Evolutionary conservation across 1,140 invertebrate species (phyloP).

Genomic region (Drosophila nigromelanica): DNA sequence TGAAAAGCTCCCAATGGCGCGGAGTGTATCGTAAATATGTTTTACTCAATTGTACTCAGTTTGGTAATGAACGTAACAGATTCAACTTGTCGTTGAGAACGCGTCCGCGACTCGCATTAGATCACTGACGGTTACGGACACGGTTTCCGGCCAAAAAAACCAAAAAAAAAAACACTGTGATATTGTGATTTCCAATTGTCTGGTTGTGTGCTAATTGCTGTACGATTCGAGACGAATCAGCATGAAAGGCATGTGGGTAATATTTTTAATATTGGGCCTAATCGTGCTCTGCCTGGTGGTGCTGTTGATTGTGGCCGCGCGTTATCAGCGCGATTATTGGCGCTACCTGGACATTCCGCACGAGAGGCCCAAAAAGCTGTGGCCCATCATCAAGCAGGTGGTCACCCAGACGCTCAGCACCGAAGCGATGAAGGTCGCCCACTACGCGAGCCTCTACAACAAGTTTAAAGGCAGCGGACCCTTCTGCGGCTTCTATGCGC

Average conservation of each 20-base stretch:
- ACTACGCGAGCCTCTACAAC: conserved; percentile 61
- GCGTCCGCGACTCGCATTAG: conserved; percentile 57
- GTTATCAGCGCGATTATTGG: conserved; percentile 79
- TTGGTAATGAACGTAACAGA: conserved; percentile 71
- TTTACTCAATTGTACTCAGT: conserved; percentile 68
- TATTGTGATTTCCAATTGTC: conserved; percentile 10
- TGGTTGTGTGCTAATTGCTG: conserved; percentile 3
- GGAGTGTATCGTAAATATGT: conserved; percentile 68
- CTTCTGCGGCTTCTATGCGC: conserved; percentile 76
- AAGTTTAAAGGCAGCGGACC: conserved; percentile 77
- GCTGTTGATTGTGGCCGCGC: conserved; percentile 58
- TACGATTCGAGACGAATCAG: conserved; percentile 3
- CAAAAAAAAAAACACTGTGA: conserved; percentile 10
- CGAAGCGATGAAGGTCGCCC: conserved; percentile 60
- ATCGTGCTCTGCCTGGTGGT: conserved; percentile 60
- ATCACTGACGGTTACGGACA: conserved; percentile 56
- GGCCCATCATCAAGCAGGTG: conserved; percentile 66
- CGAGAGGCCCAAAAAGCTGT: conserved; percentile 68
- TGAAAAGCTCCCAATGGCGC: conserved; percentile 59
- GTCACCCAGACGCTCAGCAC: conserved; percentile 57
- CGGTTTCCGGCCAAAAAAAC: conserved; percentile 36
- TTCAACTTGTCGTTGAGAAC: conserved; percentile 56
- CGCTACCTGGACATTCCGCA: conserved; percentile 71
- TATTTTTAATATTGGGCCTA: conserved; percentile 67
- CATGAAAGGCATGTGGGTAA: conserved; percentile 68